phyloP scores from a whole-genome alignment of 2,113 vertebrate species.

The Ellobius talpinus region DNA sequence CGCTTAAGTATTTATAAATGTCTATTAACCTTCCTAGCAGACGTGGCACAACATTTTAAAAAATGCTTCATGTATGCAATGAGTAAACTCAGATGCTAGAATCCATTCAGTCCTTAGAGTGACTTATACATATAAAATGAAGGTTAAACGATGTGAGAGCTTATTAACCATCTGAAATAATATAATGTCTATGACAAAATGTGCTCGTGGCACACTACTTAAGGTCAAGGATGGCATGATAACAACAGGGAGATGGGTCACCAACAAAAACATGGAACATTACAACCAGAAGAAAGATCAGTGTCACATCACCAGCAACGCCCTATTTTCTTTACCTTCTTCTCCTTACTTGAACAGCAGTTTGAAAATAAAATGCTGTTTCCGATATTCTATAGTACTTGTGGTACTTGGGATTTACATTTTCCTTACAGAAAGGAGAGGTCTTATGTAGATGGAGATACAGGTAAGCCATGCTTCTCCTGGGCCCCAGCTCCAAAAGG shows the following conservation, averaged over 20 bases:
- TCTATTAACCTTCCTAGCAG: neutral
- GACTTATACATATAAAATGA: neutral
- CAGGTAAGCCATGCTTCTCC: neutral
- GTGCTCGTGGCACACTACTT: neutral
- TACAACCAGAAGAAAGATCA: neutral
- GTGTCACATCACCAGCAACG: neutral
- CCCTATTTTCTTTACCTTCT: neutral
- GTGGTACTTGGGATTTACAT: neutral
- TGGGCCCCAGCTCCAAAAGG: neutral
- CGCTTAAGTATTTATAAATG: constrained; percentile 22
- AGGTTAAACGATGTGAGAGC: neutral
- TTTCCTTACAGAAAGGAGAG: neutral
- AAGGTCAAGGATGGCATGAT: neutral
- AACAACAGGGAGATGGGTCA: neutral
- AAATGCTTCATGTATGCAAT: neutral
- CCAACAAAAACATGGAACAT: neutral
- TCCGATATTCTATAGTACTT: neutral
- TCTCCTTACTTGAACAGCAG: constrained; percentile 8
- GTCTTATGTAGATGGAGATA: neutral
- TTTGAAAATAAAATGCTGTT: neutral
- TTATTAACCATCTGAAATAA: neutral
- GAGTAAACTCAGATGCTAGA: neutral
- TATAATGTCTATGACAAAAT: neutral
- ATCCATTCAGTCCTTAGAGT: neutral
- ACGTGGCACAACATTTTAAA: constrained; percentile 4